Evolutionary conservation across 2,797 vertebrate genomes (phyloP), one percentile per base, ranked within the genome.

Genomic region (Streptopelia turtur): DNA sequence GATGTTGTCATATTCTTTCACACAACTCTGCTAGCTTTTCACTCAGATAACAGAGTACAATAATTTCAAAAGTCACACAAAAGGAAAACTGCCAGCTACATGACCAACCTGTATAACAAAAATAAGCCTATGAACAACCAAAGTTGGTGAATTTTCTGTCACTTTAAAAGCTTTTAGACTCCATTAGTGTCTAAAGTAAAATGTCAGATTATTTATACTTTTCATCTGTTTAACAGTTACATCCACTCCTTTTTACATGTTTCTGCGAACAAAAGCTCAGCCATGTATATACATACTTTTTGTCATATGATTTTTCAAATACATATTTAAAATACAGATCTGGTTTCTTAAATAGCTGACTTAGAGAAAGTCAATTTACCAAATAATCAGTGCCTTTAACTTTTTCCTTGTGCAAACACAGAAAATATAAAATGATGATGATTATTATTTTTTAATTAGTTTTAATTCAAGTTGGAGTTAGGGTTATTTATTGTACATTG

Each of bases 151-250:
- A 88, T 65, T 68, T 57, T 87, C 75, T 94, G 89, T 94, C 52
- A 90, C 91, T 97, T 97, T 93, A 97, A 97, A 96, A 96, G 92
- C 87, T 97, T 98, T 98, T 90, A 96, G 88, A 45, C 49, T 97
- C 89, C 93, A 97, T 97, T 96, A 97, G 45, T 84, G 55, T 96
- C 95, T 94, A 80, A 94, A 95, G 49, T 88, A 74, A 98, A 96
- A 81, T 91, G 79, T 41, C 49, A 95, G 84, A 59, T 76, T 96
- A 94, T 94, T 97, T 95, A 94, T 87, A 61, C 93, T 95, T 96
- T 96, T 93, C 57, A 94, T 55, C 82, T 94, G 75, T 88, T 96
- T 97, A 98, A 93, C 56, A 89, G 33, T 52, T 93, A 52, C 31
- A 95, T 80, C 78, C 79, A 87, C 35, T 93, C 47, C 8, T 89